Conservation (phyloP, 1,140 invertebrate species). For the Archegozetes longisetosus region DNA sequence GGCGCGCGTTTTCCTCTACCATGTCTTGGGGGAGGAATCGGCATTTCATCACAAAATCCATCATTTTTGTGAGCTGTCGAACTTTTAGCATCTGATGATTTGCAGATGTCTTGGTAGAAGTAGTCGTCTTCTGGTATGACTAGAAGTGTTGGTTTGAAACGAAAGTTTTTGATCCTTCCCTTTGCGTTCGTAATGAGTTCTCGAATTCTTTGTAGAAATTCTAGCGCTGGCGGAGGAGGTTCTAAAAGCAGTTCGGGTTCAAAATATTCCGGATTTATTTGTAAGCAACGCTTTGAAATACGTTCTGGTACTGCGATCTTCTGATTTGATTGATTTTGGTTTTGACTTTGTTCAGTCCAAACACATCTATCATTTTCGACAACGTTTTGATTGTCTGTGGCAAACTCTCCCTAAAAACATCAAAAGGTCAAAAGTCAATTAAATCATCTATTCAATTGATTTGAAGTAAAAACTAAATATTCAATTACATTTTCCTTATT, state of each 20-base stretch:
- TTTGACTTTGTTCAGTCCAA: slow-evolving; percentile 53
- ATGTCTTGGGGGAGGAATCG: too few relatives aligned
- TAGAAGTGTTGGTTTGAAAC: slow-evolving; percentile 57
- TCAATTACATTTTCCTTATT: too few relatives aligned
- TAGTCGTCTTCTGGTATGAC: background rate
- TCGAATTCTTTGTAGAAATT: slow-evolving; percentile 67
- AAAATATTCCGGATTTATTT: slow-evolving; percentile 74
- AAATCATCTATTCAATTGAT: too few relatives aligned
- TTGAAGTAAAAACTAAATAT: too few relatives aligned
- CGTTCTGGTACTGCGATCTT: background rate
- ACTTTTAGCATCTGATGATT: too few relatives aligned
- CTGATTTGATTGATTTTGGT: background rate
- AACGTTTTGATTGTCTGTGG: too few relatives aligned
- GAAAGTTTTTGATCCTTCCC: slow-evolving; percentile 61
- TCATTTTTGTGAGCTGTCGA: too few relatives aligned
- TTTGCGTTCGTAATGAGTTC: slow-evolving; percentile 73
- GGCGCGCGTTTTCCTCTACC: too few relatives aligned
- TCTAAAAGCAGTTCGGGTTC: slow-evolving; percentile 64
- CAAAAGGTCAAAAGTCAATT: too few relatives aligned
- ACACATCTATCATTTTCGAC: too few relatives aligned
- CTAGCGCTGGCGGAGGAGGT: slow-evolving; percentile 63
- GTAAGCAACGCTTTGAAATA: slow-evolving; percentile 24
- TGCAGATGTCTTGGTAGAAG: background rate
- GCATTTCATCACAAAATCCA: too few relatives aligned
- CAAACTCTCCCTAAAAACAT: too few relatives aligned